These are phyloP conservation scores for Halocaridina rubra DNA, from an alignment of 2,888 invertebrate genomes.

Conservation along the genomic window DNA sequence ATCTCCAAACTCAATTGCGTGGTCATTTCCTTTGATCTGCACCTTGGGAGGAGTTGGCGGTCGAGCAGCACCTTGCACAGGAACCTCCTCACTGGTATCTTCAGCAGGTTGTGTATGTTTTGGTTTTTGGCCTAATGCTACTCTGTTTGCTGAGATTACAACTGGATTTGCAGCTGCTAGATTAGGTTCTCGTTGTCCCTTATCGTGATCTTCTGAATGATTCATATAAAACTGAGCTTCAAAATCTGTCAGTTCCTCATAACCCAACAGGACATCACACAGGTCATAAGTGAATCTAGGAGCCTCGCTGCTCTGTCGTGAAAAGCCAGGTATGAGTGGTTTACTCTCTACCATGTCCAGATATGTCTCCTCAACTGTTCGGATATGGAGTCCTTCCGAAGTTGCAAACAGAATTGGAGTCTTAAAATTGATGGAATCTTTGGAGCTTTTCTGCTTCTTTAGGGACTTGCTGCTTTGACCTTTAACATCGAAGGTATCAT, in stretches of 20 bases:
- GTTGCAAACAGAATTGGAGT: constrained; percentile 66
- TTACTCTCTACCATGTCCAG: constrained; percentile 34
- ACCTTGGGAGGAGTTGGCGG: constrained; percentile 55
- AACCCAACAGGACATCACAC: constrained; percentile 55
- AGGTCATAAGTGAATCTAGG: constrained; percentile 47
- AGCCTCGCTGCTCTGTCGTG: constrained; percentile 3
- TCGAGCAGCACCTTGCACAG: neutral
- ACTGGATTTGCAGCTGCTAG: constrained; percentile 21
- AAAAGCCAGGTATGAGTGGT: constrained; percentile 13
- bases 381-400: constrained; percentile 66
- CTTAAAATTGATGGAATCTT: constrained; percentile 64
- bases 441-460: constrained; percentile 60
- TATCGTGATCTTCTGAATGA: constrained; percentile 28
- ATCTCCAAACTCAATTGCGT: constrained; percentile 19
- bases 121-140: constrained; percentile 30
- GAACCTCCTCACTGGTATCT: neutral
- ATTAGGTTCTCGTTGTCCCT: neutral
- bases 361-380: constrained; percentile 61
- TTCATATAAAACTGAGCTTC: constrained; percentile 50
- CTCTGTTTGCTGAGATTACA: constrained; percentile 45
- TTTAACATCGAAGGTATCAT: neutral
- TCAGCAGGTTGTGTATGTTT: neutral
- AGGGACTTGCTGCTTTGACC: neutral
- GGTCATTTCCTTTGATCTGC: constrained; percentile 29
- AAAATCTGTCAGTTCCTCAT: constrained; percentile 57